These are phyloP conservation scores for Pantelozetes paolii DNA, from an alignment of 2,888 invertebrate genomes.

Conservation along the genomic window DNA sequence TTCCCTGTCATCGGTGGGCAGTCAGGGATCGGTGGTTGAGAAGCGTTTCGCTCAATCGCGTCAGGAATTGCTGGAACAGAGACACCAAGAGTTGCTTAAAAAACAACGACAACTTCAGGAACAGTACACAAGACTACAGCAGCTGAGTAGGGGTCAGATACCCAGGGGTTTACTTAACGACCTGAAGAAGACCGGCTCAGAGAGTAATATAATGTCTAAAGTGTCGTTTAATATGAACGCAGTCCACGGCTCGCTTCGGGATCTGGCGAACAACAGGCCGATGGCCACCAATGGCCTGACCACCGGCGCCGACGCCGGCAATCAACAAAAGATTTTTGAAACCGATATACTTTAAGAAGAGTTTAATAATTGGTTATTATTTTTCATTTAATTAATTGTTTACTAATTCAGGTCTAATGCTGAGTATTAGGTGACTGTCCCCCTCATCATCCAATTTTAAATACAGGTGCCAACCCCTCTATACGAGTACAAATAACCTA, in stretches of 20 bases:
- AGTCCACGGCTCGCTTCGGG: slow-evolving; percentile 50
- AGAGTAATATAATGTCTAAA: slow-evolving; percentile 77
- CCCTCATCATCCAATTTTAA: too few relatives aligned
- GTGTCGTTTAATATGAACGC: slow-evolving; percentile 65
- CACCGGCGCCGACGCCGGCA: slow-evolving; percentile 42
- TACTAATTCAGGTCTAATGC: too few relatives aligned
- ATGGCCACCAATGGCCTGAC: slow-evolving; percentile 39
- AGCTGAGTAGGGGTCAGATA: slow-evolving; percentile 64
- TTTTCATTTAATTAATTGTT: slow-evolving; percentile 1
- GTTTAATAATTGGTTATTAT: neutral
- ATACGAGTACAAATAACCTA: too few relatives aligned
- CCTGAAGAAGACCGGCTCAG: slow-evolving; percentile 80
- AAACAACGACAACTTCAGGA: slow-evolving; percentile 85
- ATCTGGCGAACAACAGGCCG: slow-evolving; percentile 32
- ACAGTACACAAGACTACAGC: slow-evolving; percentile 82
- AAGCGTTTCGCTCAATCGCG: slow-evolving; percentile 47
- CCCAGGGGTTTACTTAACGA: slow-evolving; percentile 52
- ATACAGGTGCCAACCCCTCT: too few relatives aligned
- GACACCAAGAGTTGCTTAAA: slow-evolving; percentile 79
- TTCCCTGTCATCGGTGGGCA: slow-evolving; percentile 41
- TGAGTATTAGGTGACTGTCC: too few relatives aligned
- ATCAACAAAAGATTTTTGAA: slow-evolving; percentile 62
- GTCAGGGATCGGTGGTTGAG: slow-evolving; percentile 41
- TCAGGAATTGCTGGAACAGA: slow-evolving; percentile 64
- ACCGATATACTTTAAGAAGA: slow-evolving; percentile 75